These are phyloP conservation scores for Sparidentex hasta DNA, from an alignment of 2,797 vertebrate genomes.

Conservation along the genomic window DNA sequence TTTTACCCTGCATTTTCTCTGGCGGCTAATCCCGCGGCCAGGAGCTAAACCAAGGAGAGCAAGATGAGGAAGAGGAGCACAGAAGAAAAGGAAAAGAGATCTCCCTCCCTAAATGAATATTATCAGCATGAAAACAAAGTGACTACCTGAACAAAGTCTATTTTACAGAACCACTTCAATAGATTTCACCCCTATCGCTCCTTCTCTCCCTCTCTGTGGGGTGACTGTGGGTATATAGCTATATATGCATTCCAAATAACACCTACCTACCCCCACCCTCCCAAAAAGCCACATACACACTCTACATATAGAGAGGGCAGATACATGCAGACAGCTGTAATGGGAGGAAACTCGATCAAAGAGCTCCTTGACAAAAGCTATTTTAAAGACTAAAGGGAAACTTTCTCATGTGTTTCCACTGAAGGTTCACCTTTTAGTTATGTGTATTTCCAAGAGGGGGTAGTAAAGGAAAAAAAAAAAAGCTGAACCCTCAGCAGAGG, in stretches of 20 bases:
- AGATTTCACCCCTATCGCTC: slow-evolving; percentile 62
- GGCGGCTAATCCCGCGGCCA: slow-evolving; percentile 84
- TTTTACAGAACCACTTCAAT: slow-evolving; percentile 88
- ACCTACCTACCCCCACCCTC: slow-evolving; percentile 12
- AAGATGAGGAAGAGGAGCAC: slow-evolving; percentile 75
- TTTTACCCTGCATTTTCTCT: slow-evolving; percentile 86
- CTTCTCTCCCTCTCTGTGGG: slow-evolving; percentile 24
- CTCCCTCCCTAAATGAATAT: slow-evolving; percentile 84
- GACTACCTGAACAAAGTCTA: slow-evolving; percentile 91
- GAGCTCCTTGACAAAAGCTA: slow-evolving; percentile 44
- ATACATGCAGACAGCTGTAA: slow-evolving; percentile 31
- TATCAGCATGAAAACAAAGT: slow-evolving; percentile 92
- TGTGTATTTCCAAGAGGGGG: not conserved
- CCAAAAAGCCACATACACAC: slow-evolving; percentile 18
- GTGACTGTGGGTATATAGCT: slow-evolving; percentile 43
- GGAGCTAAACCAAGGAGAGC: slow-evolving; percentile 77
- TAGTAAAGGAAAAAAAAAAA: no score
- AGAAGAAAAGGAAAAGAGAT: slow-evolving; percentile 80
- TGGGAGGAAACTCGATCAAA: slow-evolving; percentile 34
- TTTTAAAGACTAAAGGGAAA: slow-evolving; percentile 29
- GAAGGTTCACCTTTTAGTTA: slow-evolving; percentile 3
- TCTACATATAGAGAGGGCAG: slow-evolving; percentile 11
- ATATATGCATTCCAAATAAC: slow-evolving; percentile 44
- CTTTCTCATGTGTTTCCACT: slow-evolving; percentile 19
- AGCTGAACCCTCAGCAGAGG: not conserved